These are phyloP conservation scores for Ooceraea biroi DNA, from an alignment of 1,140 invertebrate genomes.

Conservation along the genomic window DNA sequence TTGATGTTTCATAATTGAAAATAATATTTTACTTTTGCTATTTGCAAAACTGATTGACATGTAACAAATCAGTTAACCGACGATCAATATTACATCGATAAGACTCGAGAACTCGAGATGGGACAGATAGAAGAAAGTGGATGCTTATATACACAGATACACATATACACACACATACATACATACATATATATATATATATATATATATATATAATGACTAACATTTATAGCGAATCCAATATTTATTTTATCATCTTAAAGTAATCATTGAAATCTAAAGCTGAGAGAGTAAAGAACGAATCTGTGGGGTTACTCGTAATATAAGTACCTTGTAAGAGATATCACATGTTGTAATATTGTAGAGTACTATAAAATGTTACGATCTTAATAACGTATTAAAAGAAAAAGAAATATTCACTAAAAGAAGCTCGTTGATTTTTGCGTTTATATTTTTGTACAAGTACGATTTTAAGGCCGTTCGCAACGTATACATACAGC, in stretches of 20 bases:
- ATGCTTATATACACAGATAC: not conserved
- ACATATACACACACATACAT: no score
- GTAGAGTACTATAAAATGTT: slow-evolving; percentile 83
- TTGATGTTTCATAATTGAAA: slow-evolving; percentile 18
- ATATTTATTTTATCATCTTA: slow-evolving; percentile 60
- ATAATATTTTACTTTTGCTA: not conserved
- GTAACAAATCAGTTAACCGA: not conserved
- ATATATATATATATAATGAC: slow-evolving; percentile 20
- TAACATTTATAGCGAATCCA: slow-evolving; percentile 39
- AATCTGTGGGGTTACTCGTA: slow-evolving; percentile 77
- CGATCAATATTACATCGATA: slow-evolving; percentile 35
- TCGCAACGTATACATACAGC: slow-evolving; percentile 49
- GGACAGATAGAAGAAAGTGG: not conserved
- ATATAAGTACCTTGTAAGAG: slow-evolving; percentile 79
- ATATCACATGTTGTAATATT: slow-evolving; percentile 82
- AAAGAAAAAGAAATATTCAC: slow-evolving; percentile 68
- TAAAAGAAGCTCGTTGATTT: slow-evolving; percentile 75
- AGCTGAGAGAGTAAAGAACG: slow-evolving; percentile 71
- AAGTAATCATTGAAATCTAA: slow-evolving; percentile 41
- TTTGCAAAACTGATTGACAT: not conserved
- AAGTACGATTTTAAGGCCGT: slow-evolving; percentile 71
- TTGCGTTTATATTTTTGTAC: slow-evolving; percentile 69
- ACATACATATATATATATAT: no score
- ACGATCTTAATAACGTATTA: slow-evolving; percentile 78
- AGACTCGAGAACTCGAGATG: not conserved